phyloP scores from a whole-genome alignment of 2,797 vertebrate genomes.

The Hemibagrus guttatus region DNA sequence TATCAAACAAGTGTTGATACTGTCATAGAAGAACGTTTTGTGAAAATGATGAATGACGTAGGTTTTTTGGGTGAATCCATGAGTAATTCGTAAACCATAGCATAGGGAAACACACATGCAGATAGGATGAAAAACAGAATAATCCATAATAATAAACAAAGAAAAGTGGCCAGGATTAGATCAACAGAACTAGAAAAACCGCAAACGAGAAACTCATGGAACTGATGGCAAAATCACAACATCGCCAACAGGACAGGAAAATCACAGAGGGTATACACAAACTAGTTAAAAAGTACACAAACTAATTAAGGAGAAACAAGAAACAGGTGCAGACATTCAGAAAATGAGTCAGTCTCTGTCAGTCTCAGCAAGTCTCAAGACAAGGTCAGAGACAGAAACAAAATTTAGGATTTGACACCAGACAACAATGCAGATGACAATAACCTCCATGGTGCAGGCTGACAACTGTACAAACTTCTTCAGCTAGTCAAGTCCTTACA shows the following conservation, averaged over 20 bases:
- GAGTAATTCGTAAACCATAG: not conserved
- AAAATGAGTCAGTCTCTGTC: not conserved
- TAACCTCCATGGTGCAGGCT: not conserved
- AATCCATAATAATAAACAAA: not conserved
- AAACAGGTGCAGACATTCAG: not conserved
- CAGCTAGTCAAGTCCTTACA: not conserved
- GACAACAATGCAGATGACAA: not conserved
- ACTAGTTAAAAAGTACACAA: not conserved
- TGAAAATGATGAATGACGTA: not conserved
- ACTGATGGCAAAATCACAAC: not conserved
- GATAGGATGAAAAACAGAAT: not conserved
- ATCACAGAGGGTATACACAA: too few relatives aligned
- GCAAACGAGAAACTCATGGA: not conserved
- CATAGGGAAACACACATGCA: not conserved
- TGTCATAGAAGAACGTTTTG: not conserved
- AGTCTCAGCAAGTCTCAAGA: not conserved
- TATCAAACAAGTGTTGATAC: not conserved
- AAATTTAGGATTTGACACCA: not conserved
- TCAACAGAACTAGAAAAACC: not conserved
- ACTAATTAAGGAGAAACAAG: constrained; percentile 3
- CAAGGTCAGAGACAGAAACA: not conserved
- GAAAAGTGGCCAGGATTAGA: not conserved
- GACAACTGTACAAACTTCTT: not conserved
- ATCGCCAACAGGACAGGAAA: not conserved
- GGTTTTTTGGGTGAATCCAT: not conserved